Conservation (phyloP, 2,797 vertebrate genomes). For the Oceanodroma leucorhoa region DNA sequence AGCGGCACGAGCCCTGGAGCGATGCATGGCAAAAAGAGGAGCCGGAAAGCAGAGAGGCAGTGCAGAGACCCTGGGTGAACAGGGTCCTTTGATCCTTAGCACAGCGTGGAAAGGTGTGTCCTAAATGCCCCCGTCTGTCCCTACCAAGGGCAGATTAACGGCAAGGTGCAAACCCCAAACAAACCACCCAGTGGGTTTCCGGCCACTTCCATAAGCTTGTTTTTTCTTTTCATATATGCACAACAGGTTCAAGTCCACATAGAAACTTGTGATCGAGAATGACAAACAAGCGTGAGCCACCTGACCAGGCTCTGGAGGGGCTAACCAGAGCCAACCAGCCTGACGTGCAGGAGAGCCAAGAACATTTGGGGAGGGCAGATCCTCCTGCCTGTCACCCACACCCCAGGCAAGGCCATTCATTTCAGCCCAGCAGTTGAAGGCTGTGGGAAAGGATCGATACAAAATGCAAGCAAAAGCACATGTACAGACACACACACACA, state of each 20-base stretch:
- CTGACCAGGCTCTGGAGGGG: neutral
- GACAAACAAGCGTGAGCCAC: neutral
- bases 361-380: neutral
- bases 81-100: neutral
- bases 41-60: neutral
- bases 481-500: fast-evolving
- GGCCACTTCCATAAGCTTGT: neutral
- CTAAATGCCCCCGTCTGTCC: neutral
- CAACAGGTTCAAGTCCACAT: neutral
- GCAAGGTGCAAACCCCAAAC: neutral
- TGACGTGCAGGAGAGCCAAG: neutral
- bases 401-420: neutral
- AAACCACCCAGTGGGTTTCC: neutral
- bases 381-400: neutral
- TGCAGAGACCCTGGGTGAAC: neutral
- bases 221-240: neutral
- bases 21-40: neutral
- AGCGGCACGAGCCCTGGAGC: fast-evolving
- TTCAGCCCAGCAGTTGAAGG: neutral
- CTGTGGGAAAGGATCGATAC: neutral
- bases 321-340: neutral
- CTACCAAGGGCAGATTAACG: neutral
- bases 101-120: neutral
- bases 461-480: neutral
- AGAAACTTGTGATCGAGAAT: neutral